These are phyloP conservation scores for Eulemur rufifrons DNA, from an alignment of 2,113 vertebrate genomes.

Conservation along the genomic window DNA sequence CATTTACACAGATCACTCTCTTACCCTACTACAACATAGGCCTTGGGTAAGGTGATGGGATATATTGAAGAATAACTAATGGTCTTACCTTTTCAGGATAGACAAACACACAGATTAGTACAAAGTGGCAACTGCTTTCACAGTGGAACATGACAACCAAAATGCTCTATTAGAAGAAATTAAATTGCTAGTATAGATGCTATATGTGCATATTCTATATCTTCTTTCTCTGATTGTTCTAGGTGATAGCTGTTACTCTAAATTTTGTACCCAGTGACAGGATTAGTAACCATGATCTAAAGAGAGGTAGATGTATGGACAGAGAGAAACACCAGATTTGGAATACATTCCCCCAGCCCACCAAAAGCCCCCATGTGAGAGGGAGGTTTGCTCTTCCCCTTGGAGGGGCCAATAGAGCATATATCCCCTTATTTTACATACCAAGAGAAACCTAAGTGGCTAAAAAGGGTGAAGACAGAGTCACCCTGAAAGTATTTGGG, in stretches of 20 bases:
- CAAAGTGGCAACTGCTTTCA: not conserved
- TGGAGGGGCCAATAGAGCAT: not conserved
- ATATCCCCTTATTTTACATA: not conserved
- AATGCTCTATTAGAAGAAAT: not conserved
- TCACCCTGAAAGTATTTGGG: conserved; percentile 28
- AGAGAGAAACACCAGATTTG: not conserved
- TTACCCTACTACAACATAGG: not conserved
- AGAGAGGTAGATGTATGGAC: not conserved
- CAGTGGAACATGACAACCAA: not conserved
- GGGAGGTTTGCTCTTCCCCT: not conserved
- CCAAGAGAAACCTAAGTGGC: conserved; percentile 8
- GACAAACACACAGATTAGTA: not conserved
- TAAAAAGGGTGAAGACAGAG: conserved; percentile 9
- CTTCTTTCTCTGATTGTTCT: not conserved
- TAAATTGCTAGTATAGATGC: not conserved
- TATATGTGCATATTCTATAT: not conserved
- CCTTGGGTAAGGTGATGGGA: not conserved
- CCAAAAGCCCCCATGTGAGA: not conserved
- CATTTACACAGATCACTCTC: not conserved
- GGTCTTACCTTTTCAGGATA: not conserved
- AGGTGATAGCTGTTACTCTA: not conserved
- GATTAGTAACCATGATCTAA: not conserved
- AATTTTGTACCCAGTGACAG: not conserved
- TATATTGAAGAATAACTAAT: not conserved
- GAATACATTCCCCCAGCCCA: not conserved